Base-by-base conservation (phyloP, 2,113 vertebrate species). In the Psilopogon haemacephalus region DNA sequence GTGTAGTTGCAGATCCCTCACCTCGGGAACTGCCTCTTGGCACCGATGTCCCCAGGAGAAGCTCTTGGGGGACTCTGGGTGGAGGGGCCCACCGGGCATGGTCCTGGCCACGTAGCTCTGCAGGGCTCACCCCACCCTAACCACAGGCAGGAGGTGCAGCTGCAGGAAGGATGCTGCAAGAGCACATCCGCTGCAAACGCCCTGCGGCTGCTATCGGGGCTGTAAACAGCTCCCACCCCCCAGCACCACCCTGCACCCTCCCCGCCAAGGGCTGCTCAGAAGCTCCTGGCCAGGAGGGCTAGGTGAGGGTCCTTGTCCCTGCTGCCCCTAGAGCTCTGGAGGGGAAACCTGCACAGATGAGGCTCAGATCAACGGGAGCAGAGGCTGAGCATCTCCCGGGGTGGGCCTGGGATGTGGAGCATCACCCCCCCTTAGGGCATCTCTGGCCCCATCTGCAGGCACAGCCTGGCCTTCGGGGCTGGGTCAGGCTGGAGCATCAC, bases 151-250 rank as follows among this genome's bases (percentile, higher is more conserved):
- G 80, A 76, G 90, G 37, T 40, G 73, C 67, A 19, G 87, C 46
- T 17, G 30, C 95, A 91, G 91, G 95, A 94, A 95, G 93, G 79
- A 14, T 86, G 86, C 89, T 95, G 91, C 86, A 92, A 95, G 95
- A 88, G 71, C 80, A 50, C 95, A 96, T 92, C 95, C 89, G 84
- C 91, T 65, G 82, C 23, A 5, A 77, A 74, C 70, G 18, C 65
- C 56, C 69, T 28, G 56, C 23, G 5, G 62, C 60, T 33, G 71
- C 79, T 26, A 60, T 65, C 38, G 8, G 67, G 58, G 64, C 46
- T 1, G 5, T 30, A 23, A 70, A 83, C 75, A 95, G 13, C 44
- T 38, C 56, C 67, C 2, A 5, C 7, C 33, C 42, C 52, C 14
- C 14, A 0, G 2, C 16, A 6, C 33, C 5, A 46, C 23, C 6